A percentile compares a stretch with the other conserved stretches of the same genome.
These are phyloP conservation scores for Prionailurus viverrinus DNA, from an alignment of 2,113 vertebrate species.

Conservation along the genomic window DNA sequence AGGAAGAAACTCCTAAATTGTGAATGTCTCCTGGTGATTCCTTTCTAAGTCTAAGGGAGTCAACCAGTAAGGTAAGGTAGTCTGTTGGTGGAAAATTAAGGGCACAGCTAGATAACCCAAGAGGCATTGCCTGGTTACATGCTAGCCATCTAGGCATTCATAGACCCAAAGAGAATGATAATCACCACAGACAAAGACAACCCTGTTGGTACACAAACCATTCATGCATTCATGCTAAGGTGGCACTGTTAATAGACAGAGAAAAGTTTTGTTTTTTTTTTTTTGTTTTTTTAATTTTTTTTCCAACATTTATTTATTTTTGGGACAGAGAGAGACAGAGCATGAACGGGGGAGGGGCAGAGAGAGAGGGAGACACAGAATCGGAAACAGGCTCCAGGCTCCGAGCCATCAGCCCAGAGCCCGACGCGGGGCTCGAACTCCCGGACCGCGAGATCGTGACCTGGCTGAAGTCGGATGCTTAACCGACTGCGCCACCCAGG, in stretches of 20 bases:
- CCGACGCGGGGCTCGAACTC: no score
- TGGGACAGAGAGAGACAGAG: no score
- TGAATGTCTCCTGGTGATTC: not conserved
- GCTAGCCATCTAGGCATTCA: not conserved
- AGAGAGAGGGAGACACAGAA: no score
- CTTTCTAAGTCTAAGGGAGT: not conserved
- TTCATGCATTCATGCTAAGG: not conserved
- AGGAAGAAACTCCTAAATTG: no score
- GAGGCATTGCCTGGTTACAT: not conserved
- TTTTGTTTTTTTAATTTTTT: no score
- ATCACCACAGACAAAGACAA: not conserved
- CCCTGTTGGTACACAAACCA: not conserved
- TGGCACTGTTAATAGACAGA: not conserved
- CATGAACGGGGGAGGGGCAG: no score
- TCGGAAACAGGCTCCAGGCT: no score
- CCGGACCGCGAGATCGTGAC: no score
- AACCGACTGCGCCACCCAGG: no score
- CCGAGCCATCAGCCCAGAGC: no score
- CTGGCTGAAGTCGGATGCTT: no score
- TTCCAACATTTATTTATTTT: no score
- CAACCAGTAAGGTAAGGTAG: not conserved
- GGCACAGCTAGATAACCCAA: not conserved
- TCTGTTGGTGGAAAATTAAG: not conserved
- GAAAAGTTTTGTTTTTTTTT: not conserved
- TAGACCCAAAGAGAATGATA: not conserved